Evolutionary conservation across 92 coral and sea anemone genomes (phyloP).

Genomic region (Chrysogorgia sp.): DNA sequence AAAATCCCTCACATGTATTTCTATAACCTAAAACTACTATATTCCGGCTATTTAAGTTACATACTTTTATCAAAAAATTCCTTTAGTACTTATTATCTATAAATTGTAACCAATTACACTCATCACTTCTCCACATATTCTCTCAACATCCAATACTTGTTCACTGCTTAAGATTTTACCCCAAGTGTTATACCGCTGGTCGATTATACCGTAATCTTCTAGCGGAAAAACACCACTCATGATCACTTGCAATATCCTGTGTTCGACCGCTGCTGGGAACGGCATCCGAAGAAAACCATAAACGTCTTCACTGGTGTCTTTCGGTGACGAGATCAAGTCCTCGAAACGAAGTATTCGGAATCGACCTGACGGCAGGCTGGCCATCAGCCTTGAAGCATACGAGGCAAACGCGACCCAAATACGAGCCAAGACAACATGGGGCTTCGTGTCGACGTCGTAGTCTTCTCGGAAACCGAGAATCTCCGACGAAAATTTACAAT

Average conservation of each 20-base stretch:
- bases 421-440: background rate
- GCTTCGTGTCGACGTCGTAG: too few relatives aligned
- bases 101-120: constrained; percentile 36
- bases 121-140: constrained; percentile 74
- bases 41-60: too few relatives aligned
- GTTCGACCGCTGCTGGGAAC: constrained; percentile 65
- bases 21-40: too few relatives aligned
- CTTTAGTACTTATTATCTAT: background rate
- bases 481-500: too few relatives aligned
- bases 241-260: constrained; percentile 60
- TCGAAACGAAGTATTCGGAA: constrained; percentile 69
- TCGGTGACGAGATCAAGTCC: constrained; percentile 65
- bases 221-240: constrained; percentile 58
- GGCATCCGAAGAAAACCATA: constrained; percentile 71
- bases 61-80: too few relatives aligned
- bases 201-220: constrained; percentile 51
- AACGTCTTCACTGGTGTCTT: constrained; percentile 60
- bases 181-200: constrained; percentile 61
- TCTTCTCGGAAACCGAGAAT: constrained; percentile 21
- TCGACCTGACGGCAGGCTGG: constrained; percentile 42
- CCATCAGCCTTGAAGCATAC: constrained; percentile 57
- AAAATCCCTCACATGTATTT: too few relatives aligned
- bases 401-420: background rate
- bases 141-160: constrained; percentile 64
- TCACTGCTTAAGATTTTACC: constrained; percentile 42